Percentiles rank a stretch among this genome's conserved stretches.
Evolutionary conservation across 2,888 invertebrate genomes (phyloP).

Genomic region (Synanthedon andrenaeformis): DNA sequence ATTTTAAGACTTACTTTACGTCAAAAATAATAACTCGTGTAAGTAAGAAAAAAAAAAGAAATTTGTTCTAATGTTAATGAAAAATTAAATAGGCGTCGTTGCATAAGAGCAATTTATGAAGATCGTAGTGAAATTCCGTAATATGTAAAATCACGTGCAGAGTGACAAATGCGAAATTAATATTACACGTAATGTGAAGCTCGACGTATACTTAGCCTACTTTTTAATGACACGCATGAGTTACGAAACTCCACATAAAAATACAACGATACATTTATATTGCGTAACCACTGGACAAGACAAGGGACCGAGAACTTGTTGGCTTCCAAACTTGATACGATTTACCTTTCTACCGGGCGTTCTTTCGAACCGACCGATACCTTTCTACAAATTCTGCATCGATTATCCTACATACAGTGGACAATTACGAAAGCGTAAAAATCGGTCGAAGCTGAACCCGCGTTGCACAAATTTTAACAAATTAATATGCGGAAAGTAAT

Average conservation of each 20-base stretch:
- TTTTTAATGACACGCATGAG: constrained; percentile 10
- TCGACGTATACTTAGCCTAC: constrained; percentile 10
- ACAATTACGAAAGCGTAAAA: neutral
- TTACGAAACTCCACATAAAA: constrained; percentile 4
- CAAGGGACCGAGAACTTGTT: neutral
- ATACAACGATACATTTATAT: neutral
- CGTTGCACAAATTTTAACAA: neutral
- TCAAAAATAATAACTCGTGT: no score
- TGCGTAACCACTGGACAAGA: neutral
- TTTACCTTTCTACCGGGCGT: neutral
- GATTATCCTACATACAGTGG: neutral
- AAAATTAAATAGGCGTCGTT: no score
- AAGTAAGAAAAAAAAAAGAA: no score
- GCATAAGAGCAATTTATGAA: no score
- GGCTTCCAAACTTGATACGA: neutral
- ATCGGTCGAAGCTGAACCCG: neutral
- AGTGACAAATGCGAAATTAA: neutral
- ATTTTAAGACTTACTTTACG: no score
- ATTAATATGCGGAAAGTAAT: neutral
- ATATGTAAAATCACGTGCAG: neutral
- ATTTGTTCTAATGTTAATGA: no score
- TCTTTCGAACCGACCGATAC: neutral
- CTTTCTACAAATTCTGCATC: neutral
- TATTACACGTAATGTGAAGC: neutral
- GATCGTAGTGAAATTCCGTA: no score